Evolutionary conservation across 2,888 invertebrate species (phyloP).

Genomic region (Nysson spinosus): DNA sequence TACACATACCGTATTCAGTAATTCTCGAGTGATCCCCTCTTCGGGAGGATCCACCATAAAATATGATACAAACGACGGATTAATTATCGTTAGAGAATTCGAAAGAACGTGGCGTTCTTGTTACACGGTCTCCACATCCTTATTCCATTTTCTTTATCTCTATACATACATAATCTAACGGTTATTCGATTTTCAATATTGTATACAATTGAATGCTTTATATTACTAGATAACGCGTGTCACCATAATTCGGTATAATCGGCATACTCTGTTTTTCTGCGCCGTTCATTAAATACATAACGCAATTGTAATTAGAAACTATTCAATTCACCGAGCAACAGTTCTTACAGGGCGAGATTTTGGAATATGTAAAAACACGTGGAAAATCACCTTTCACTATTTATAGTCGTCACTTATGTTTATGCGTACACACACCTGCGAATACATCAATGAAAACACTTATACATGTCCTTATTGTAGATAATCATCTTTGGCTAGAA

Average conservation of each 20-base stretch:
- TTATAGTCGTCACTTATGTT: not conserved
- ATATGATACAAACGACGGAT: slow-evolving; percentile 50
- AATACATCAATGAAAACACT: too few relatives aligned
- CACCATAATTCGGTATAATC: slow-evolving; percentile 45
- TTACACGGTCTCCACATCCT: too few relatives aligned
- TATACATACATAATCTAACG: slow-evolving; percentile 57
- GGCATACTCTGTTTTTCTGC: slow-evolving; percentile 17
- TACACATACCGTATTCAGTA: slow-evolving; percentile 22
- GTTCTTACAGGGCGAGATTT: slow-evolving; percentile 57
- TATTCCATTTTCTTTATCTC: slow-evolving; percentile 40
- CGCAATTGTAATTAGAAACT: slow-evolving; percentile 59
- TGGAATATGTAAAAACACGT: slow-evolving; percentile 53
- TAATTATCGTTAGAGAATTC: slow-evolving; percentile 38
- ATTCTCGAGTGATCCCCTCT: slow-evolving; percentile 23
- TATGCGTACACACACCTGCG: too few relatives aligned
- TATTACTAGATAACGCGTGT: slow-evolving; percentile 50
- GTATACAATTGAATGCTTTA: slow-evolving; percentile 45
- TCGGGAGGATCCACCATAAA: slow-evolving; percentile 36
- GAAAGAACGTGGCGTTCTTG: slow-evolving; percentile 40
- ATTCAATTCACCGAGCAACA: slow-evolving; percentile 71
- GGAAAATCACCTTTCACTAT: slow-evolving; percentile 34
- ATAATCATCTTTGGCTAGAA: not conserved
- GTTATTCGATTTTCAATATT: slow-evolving; percentile 56
- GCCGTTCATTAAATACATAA: not conserved
- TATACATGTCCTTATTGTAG: too few relatives aligned